phyloP scores from a whole-genome alignment of 1,140 invertebrate species.

The Trinorchestia longiramus region DNA sequence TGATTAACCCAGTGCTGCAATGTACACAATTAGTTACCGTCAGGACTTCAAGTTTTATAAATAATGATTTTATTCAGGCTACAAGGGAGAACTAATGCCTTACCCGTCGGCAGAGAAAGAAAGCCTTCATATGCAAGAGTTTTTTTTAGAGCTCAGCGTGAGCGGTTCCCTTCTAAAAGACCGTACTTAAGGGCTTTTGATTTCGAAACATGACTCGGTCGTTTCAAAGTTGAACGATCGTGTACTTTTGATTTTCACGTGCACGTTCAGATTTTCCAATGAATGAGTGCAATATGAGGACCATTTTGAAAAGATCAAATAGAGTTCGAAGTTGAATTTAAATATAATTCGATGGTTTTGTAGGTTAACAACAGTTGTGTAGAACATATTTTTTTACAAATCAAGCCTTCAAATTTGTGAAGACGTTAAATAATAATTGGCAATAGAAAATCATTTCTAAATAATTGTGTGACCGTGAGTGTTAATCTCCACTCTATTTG shows the following conservation, averaged over 20 bases:
- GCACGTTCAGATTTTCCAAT: background rate
- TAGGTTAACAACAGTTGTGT: background rate
- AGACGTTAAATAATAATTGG: background rate
- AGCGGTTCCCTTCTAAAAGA: conserved; percentile 29
- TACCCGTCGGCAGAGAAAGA: conserved; percentile 20
- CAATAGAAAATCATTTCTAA: background rate
- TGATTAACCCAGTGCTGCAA: conserved; percentile 31
- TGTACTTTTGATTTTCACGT: background rate
- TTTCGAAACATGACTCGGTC: background rate
- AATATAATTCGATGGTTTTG: background rate
- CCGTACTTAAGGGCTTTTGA: background rate
- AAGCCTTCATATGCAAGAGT: conserved; percentile 38
- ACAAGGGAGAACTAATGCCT: conserved; percentile 50
- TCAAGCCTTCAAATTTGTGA: background rate
- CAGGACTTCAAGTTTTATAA: conserved; percentile 47
- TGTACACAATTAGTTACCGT: conserved; percentile 52
- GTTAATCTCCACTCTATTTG: background rate
- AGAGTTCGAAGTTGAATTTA: background rate
- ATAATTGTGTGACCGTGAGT: background rate
- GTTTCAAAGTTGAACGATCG: background rate
- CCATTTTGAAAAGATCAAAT: background rate
- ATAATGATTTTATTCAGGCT: conserved; percentile 54
- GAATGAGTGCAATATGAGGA: background rate
- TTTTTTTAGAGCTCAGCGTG: conserved; percentile 41
- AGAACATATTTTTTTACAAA: background rate